Evolutionary conservation across 2,888 invertebrate species (phyloP).

Genomic region (Apodemia mormo): DNA sequence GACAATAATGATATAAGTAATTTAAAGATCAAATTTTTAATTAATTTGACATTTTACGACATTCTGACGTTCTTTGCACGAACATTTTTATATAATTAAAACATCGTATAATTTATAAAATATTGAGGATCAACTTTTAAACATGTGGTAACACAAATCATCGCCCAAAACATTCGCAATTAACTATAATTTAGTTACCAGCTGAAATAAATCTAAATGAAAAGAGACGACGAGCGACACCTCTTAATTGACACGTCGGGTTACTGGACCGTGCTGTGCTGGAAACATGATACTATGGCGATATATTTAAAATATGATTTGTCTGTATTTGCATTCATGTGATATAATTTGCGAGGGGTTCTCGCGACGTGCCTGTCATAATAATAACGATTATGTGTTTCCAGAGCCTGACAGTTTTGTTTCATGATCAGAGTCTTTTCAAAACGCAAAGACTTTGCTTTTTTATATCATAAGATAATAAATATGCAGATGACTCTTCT

Average conservation of each 20-base stretch:
- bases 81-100: neutral
- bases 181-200: slow-evolving; percentile 66
- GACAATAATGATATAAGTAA: too few relatives aligned
- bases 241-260: slow-evolving; percentile 67
- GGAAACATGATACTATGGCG: slow-evolving; percentile 53
- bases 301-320: slow-evolving; percentile 24
- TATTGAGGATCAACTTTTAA: slow-evolving; percentile 6
- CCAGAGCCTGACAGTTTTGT: too few relatives aligned
- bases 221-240: slow-evolving; percentile 47
- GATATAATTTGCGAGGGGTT: slow-evolving; percentile 1
- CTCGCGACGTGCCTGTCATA: slow-evolving; percentile 2
- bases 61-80: too few relatives aligned
- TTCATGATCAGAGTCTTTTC: too few relatives aligned
- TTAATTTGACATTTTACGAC: too few relatives aligned
- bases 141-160: slow-evolving; percentile 23
- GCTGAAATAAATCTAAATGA: slow-evolving; percentile 68
- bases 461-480: too few relatives aligned
- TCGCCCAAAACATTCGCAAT: slow-evolving; percentile 34
- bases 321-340: slow-evolving; percentile 23
- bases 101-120: neutral
- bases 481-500: too few relatives aligned
- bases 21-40: too few relatives aligned
- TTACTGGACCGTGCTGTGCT: slow-evolving; percentile 55
- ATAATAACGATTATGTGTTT: neutral
- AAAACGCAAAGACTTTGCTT: too few relatives aligned